Evolutionary conservation across 2,797 vertebrate species (phyloP).

Genomic region (Simalia tracyae): DNA sequence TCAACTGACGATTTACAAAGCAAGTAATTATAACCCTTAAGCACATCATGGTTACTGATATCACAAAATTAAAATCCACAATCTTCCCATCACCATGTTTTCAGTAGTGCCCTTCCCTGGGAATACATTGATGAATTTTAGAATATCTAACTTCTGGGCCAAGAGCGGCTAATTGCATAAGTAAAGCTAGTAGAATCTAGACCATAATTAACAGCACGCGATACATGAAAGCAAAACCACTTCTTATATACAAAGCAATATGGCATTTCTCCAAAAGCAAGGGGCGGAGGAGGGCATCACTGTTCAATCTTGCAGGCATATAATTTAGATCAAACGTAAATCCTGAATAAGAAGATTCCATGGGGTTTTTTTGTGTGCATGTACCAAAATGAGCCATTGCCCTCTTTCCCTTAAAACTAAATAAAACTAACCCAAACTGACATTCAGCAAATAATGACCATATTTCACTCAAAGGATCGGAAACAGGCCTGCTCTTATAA

Average conservation of each 20-base stretch:
- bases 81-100: not conserved
- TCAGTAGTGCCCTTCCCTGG: not conserved
- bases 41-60: not conserved
- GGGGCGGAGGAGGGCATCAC: not conserved
- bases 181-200: conserved; percentile 26
- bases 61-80: not conserved
- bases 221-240: conserved; percentile 39
- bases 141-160: fast-evolving
- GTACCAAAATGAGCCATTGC: not conserved
- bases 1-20: not conserved
- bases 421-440: conserved; percentile 46
- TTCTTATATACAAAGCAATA: conserved; percentile 20
- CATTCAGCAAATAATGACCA: conserved; percentile 18
- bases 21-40: not conserved
- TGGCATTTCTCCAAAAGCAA: conserved; percentile 31
- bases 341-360: conserved; percentile 37
- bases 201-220: conserved; percentile 9
- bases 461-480: conserved; percentile 48
- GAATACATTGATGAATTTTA: conserved; percentile 16
- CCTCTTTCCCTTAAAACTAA: conserved; percentile 44
- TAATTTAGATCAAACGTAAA: conserved; percentile 55
- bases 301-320: conserved; percentile 11
- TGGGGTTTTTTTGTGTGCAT: conserved; percentile 7
- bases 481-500: conserved; percentile 46
- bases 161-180: conserved; percentile 8